phyloP scores from a whole-genome alignment of 2,113 vertebrate species.

The Alaudala cheleensis region DNA sequence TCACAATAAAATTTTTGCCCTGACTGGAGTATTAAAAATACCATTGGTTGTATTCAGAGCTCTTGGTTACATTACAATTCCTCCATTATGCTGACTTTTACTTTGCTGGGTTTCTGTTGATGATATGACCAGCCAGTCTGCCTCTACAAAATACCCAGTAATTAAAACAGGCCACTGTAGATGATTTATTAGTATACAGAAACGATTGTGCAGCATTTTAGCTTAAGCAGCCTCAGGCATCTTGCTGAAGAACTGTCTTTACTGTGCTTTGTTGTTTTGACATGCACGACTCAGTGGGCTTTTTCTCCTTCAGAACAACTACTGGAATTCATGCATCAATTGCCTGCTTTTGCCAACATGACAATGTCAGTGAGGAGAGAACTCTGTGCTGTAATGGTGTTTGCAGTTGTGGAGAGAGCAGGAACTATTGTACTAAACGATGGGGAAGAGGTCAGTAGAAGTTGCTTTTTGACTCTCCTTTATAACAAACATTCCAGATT shows the following conservation, averaged over 20 bases:
- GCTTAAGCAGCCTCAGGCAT: constrained; percentile 7
- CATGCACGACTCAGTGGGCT: constrained; percentile 10
- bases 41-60: not conserved
- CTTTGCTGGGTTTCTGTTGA: constrained; percentile 18
- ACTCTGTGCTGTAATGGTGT: constrained; percentile 98
- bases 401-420: constrained; percentile 95
- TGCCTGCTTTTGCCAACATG: constrained; percentile 98
- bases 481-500: not conserved
- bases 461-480: not conserved
- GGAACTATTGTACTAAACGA: constrained; percentile 96
- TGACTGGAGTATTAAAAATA: not conserved
- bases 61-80: not conserved
- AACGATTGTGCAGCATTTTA: constrained; percentile 40
- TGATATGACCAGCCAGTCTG: not conserved
- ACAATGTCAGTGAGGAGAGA: constrained; percentile 98
- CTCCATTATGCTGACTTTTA: constrained; percentile 38
- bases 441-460: constrained; percentile 91
- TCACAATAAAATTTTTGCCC: not conserved
- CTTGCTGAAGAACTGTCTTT: constrained; percentile 40
- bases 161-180: constrained; percentile 45
- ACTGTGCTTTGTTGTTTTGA: constrained; percentile 49
- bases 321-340: constrained; percentile 98
- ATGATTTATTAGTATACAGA: constrained; percentile 41
- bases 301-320: constrained; percentile 89
- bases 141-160: constrained; percentile 25